phyloP scores from a whole-genome alignment of 2,113 vertebrate genomes.

The Cyanocitta stelleri region DNA sequence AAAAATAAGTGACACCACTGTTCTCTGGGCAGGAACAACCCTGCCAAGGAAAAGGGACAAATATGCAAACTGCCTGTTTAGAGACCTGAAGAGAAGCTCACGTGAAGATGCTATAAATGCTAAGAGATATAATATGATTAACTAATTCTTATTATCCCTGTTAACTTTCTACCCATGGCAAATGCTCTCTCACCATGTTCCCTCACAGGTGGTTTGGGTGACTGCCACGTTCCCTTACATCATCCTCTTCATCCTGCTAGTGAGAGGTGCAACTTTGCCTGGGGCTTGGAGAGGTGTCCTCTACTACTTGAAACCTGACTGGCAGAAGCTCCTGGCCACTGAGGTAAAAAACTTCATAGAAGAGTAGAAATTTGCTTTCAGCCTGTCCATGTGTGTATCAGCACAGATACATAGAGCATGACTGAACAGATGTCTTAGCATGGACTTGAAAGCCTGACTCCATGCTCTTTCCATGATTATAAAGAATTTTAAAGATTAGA shows the following conservation, averaged over 20 bases:
- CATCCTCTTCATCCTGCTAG: conserved; percentile 84
- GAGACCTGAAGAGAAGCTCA: neutral
- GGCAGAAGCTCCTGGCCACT: conserved; percentile 88
- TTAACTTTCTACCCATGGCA: neutral
- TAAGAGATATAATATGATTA: neutral
- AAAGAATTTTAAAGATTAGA: neutral
- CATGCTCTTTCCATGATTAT: neutral
- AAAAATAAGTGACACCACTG: neutral
- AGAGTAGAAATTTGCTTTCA: neutral
- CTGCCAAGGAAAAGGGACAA: neutral
- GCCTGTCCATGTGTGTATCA: neutral
- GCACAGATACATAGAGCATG: neutral
- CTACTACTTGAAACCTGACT: conserved; percentile 93
- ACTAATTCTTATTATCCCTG: neutral
- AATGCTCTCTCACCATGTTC: neutral
- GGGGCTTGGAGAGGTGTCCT: conserved; percentile 95
- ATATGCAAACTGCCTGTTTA: neutral
- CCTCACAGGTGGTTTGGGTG: conserved; percentile 92
- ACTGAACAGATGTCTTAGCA: neutral
- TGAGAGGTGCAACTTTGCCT: conserved; percentile 91
- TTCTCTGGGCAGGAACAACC: neutral
- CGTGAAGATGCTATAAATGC: neutral
- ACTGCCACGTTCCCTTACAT: conserved; percentile 95
- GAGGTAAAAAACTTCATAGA: conserved; percentile 72
- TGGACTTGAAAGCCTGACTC: neutral